Percentiles rank a stretch among this genome's conserved stretches.
These are phyloP conservation scores for Corapipo altera DNA, from an alignment of 2,113 vertebrate species.

Conservation along the genomic window DNA sequence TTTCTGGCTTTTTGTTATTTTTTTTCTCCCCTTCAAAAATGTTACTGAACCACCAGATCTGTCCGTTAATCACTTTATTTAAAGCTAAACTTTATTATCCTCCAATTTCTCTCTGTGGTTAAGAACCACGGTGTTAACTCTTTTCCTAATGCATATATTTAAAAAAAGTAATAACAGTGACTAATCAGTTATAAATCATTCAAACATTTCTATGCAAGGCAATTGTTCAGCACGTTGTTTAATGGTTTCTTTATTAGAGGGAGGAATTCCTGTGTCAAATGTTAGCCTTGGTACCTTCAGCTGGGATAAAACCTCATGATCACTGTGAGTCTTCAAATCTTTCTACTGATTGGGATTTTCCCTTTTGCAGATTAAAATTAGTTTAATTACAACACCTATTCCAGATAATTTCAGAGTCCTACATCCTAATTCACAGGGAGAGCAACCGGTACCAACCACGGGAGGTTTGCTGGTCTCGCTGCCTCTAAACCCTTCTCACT, in stretches of 20 bases:
- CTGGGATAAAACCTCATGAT: background rate
- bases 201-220: background rate
- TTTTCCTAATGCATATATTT: background rate
- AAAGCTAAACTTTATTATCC: background rate
- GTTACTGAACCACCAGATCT: background rate
- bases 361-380: background rate
- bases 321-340: background rate
- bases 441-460: too few relatives aligned
- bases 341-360: background rate
- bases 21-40: background rate
- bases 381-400: background rate
- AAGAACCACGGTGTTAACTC: background rate
- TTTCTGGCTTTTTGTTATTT: background rate
- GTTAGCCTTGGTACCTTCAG: background rate
- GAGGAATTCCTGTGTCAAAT: background rate
- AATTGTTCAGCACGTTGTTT: background rate
- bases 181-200: conserved; percentile 30
- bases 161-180: background rate
- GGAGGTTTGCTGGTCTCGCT: fast-evolving
- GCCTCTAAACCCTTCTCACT: background rate
- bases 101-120: conserved; percentile 15
- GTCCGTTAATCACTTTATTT: background rate
- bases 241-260: background rate
- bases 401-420: background rate
- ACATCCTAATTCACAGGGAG: background rate